Percentiles rank a stretch among this genome's conserved stretches.
Evolutionary conservation across 2,888 invertebrate genomes (phyloP).

Genomic region (Oasisia sp.): DNA sequence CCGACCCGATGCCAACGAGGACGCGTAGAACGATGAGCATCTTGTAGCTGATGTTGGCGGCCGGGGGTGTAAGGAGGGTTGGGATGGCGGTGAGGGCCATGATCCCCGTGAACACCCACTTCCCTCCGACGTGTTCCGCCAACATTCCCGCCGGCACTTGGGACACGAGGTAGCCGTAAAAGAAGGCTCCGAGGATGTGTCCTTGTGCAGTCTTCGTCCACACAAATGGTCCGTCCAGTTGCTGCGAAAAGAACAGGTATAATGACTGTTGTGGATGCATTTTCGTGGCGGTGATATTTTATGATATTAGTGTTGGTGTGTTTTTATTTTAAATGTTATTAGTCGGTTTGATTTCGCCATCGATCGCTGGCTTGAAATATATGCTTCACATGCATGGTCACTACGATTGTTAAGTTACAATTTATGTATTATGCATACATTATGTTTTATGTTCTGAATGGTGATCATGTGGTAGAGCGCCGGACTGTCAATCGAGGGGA

Average conservation of each 20-base stretch:
- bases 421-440: no score
- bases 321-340: no score
- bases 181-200: constrained; percentile 70
- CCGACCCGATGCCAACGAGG: constrained; percentile 48
- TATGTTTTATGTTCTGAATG: no score
- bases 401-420: no score
- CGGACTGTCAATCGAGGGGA: no score
- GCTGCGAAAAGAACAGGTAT: background rate
- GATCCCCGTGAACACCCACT: constrained; percentile 55
- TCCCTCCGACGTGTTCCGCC: constrained; percentile 51
- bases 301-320: no score
- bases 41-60: constrained; percentile 43
- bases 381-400: no score
- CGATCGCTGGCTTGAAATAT: no score
- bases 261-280: background rate
- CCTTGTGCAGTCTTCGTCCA: constrained; percentile 71
- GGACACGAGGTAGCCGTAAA: constrained; percentile 68
- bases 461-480: no score
- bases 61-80: constrained; percentile 48
- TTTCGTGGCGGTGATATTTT: no score
- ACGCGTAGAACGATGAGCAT: constrained; percentile 48
- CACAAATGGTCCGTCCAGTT: constrained; percentile 65
- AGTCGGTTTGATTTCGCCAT: no score
- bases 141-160: constrained; percentile 56
- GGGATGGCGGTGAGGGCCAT: constrained; percentile 43